phyloP scores from a whole-genome alignment of 2,888 invertebrate genomes.

The Idaea straminata region DNA sequence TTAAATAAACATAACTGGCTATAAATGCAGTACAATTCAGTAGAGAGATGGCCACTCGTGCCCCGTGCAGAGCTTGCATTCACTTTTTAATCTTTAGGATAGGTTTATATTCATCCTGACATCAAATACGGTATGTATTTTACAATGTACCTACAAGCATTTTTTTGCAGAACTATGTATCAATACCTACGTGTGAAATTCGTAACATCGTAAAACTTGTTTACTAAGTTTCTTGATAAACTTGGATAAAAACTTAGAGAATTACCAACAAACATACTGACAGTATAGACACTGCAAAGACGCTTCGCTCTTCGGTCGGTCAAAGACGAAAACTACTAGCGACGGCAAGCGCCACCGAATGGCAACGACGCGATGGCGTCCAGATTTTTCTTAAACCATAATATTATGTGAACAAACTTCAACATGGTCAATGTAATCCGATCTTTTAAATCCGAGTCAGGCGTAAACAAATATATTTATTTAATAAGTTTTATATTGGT shows the following conservation, averaged over 20 bases:
- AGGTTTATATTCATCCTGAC: slow-evolving; percentile 38
- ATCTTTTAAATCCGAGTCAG: slow-evolving; percentile 35
- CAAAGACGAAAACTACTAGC: too few relatives aligned
- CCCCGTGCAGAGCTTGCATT: slow-evolving; percentile 29
- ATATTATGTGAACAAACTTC: slow-evolving; percentile 8
- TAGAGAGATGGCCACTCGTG: slow-evolving; percentile 11
- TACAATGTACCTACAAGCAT: too few relatives aligned
- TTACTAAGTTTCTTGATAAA: too few relatives aligned
- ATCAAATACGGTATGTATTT: slow-evolving; percentile 17
- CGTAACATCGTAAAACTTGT: too few relatives aligned
- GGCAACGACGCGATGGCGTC: too few relatives aligned
- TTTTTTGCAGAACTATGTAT: too few relatives aligned
- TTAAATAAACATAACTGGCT: slow-evolving; percentile 15
- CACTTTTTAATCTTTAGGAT: slow-evolving; percentile 33
- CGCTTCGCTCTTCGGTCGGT: too few relatives aligned
- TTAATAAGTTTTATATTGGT: slow-evolving; percentile 75
- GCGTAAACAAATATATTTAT: slow-evolving; percentile 75
- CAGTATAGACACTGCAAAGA: too few relatives aligned
- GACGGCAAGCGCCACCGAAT: too few relatives aligned
- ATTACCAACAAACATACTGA: too few relatives aligned
- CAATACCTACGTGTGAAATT: too few relatives aligned
- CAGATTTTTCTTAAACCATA: slow-evolving; percentile 30
- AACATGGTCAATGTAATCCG: slow-evolving; percentile 6
- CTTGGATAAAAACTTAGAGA: too few relatives aligned
- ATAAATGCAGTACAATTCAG: slow-evolving; percentile 19